Percentiles rank a stretch among this genome's conserved stretches.
These are phyloP conservation scores for Battus philenor DNA, from an alignment of 1,140 invertebrate genomes.

Conservation along the genomic window DNA sequence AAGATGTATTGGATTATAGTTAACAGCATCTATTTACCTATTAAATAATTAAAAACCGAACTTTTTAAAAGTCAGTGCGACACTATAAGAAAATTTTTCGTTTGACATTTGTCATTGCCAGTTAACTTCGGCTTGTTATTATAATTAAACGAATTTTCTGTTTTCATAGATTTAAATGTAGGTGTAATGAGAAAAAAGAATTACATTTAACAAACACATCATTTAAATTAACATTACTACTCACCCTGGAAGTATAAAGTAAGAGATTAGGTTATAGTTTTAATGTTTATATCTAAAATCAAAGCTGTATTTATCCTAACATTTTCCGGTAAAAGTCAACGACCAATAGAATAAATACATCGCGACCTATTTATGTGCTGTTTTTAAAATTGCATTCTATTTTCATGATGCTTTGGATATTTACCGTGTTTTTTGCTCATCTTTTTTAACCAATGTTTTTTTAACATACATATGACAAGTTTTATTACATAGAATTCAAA, in stretches of 20 bases:
- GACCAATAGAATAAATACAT: slow-evolving; percentile 31
- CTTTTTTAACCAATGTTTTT: neutral
- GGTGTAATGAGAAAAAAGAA: too few species aligned
- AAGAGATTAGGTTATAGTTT: neutral
- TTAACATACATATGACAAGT: neutral
- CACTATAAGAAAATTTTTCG: too few species aligned
- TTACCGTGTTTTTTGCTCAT: neutral
- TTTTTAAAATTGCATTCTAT: slow-evolving; percentile 37
- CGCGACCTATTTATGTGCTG: slow-evolving; percentile 54
- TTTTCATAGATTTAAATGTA: too few species aligned
- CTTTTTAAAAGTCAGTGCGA: too few species aligned
- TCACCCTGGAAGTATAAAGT: neutral
- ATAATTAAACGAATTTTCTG: too few species aligned
- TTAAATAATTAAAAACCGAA: too few species aligned
- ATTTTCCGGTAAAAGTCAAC: slow-evolving; percentile 30
- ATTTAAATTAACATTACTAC: too few species aligned
- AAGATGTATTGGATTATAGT: too few species aligned
- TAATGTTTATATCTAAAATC: neutral
- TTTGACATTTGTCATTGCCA: too few species aligned
- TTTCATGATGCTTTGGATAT: slow-evolving; percentile 15
- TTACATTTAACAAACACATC: too few species aligned
- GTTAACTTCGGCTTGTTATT: too few species aligned
- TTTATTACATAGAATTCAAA: neutral
- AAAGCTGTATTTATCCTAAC: neutral
- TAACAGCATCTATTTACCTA: too few species aligned